These are phyloP conservation scores for Priocnemis perturbator DNA, from an alignment of 2,888 invertebrate species.

Conservation along the genomic window DNA sequence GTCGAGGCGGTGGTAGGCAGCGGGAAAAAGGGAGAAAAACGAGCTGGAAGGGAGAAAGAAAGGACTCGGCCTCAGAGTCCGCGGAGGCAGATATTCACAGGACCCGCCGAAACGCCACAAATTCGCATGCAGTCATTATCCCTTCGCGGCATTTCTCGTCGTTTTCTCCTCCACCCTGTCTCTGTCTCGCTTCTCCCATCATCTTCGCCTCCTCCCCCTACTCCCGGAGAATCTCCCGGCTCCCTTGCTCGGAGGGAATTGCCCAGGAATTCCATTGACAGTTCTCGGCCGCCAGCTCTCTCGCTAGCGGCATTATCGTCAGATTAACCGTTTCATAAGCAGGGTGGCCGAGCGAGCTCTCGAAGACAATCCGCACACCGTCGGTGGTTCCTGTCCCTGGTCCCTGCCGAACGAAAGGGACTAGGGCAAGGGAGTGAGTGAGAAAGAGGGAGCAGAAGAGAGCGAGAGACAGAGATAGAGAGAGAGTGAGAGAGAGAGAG, in stretches of 20 bases:
- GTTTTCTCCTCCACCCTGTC: conserved; percentile 16
- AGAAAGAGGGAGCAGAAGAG: conserved; percentile 4
- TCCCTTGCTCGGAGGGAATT: conserved; percentile 22
- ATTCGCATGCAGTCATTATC: conserved; percentile 52
- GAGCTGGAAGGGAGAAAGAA: not conserved
- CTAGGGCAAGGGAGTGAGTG: not conserved
- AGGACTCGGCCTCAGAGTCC: not conserved
- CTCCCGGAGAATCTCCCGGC: not conserved
- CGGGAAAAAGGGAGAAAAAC: not conserved
- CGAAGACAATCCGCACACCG: conserved; percentile 46
- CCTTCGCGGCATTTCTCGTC: conserved; percentile 26
- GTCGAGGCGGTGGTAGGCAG: not conserved
- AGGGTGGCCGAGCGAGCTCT: conserved; percentile 24
- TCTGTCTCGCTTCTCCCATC: conserved; percentile 6
- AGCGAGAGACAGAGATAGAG: too few relatives aligned
- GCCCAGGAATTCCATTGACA: conserved; percentile 51
- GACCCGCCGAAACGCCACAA: conserved; percentile 20
- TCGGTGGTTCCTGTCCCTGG: conserved; percentile 45
- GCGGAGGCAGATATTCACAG: conserved; percentile 14
- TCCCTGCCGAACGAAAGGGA: conserved; percentile 19
- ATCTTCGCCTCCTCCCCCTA: not conserved
- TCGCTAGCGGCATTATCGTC: conserved; percentile 48
- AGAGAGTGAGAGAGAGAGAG: conserved; percentile 6
- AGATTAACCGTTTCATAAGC: conserved; percentile 54
- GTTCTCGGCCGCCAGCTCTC: conserved; percentile 35